Conservation (phyloP, 2,797 vertebrate species). For the Staurois parvus region DNA sequence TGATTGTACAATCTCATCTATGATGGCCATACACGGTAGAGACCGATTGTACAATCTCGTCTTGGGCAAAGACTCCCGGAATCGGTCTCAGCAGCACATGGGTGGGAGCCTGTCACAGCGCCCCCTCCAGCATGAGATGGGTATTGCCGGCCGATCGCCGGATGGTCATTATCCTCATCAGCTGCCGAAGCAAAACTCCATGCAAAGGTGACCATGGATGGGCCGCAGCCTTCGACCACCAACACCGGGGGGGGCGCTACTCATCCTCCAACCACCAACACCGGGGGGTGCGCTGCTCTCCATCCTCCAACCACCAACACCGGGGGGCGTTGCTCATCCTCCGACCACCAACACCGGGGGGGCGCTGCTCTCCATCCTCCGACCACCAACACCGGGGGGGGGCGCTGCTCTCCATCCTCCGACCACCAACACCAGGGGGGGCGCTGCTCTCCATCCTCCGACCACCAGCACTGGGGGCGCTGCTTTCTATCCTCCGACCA, state of each 20-base stretch:
- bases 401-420: no score
- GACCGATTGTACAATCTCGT: no score
- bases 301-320: not conserved
- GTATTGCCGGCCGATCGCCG: not conserved
- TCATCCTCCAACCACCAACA: not conserved
- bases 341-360: not conserved
- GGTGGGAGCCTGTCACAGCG: no score
- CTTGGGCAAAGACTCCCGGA: no score
- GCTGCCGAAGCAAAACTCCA: slow-evolving; percentile 15
- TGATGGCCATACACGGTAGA: no score
- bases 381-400: not conserved
- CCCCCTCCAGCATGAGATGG: not conserved
- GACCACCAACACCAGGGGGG: not conserved
- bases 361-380: no score
- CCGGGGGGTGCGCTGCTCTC: no score
- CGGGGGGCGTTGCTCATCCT: not conserved
- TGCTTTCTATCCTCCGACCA: slow-evolving; percentile 1
- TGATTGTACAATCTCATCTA: no score
- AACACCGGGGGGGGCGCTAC: not conserved
- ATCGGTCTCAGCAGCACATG: no score
- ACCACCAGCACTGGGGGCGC: not conserved
- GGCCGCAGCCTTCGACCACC: not conserved
- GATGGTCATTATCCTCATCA: not conserved
- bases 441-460: no score
- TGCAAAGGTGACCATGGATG: slow-evolving; percentile 3